These are phyloP conservation scores for Halcyon senegalensis DNA, from an alignment of 2,113 vertebrate species.

Conservation along the genomic window DNA sequence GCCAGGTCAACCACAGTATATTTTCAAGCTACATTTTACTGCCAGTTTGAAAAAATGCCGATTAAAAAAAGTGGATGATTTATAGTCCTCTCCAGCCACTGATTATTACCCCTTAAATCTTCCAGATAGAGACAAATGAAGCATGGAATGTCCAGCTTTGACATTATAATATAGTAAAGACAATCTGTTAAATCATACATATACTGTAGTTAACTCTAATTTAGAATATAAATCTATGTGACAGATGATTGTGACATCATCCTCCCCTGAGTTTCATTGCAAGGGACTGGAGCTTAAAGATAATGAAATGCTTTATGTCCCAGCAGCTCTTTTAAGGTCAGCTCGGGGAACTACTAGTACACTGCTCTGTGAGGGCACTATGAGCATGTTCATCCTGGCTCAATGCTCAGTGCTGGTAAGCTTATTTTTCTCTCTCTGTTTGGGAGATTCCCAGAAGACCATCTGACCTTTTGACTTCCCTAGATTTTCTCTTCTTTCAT, in stretches of 20 bases:
- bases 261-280: neutral
- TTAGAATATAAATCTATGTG: conserved; percentile 56
- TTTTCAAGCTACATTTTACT: neutral
- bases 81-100: conserved; percentile 4
- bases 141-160: neutral
- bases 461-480: neutral
- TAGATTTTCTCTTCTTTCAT: neutral
- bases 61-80: conserved; percentile 11
- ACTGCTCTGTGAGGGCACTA: neutral
- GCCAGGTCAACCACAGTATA: neutral
- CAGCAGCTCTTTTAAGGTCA: neutral
- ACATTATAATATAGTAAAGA: conserved; percentile 21
- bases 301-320: conserved; percentile 17
- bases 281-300: conserved; percentile 25
- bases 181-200: conserved; percentile 45
- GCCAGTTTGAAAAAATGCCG: neutral
- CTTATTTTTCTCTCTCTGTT: neutral
- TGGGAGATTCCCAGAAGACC: neutral
- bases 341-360: neutral
- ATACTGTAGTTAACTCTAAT: conserved; percentile 32
- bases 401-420: neutral
- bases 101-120: conserved; percentile 46
- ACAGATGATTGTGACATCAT: conserved; percentile 29
- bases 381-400: neutral
- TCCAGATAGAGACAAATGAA: conserved; percentile 20